Evolutionary conservation across 2,888 invertebrate species (phyloP), one percentile per base, ranked within the genome.

Genomic region (Leucoma salicis): DNA sequence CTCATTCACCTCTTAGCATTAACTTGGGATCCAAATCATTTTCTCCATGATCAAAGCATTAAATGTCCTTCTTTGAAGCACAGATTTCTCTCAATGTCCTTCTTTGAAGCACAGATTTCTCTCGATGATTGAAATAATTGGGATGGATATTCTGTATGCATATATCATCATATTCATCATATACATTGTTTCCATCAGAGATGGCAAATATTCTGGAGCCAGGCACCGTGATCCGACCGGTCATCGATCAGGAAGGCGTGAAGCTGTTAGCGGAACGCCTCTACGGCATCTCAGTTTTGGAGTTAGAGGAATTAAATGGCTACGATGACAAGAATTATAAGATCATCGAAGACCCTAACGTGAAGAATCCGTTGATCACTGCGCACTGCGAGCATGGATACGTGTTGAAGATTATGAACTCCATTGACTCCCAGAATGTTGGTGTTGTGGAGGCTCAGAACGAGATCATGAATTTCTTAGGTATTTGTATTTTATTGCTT

Each of bases 401-500:
- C 67, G 93, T 96, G 13, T 78, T 97, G 43, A 97, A 97, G 90
- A 92, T 97, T 35, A 90, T 96, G 58, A 97, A 97, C 81, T 92
- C 94, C 0, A 82, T 95, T 71, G 96, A 97, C 75, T 95, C 97
- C 0, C 89, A 92, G 63, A 93, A 95, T 33, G 72, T 86, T 0
- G 75, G 77, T 1, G 89, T 94, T 13, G 90, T 96, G 5, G 94
- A 95, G 44, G 96, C 93, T 0, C 96, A 96, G 80, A 95, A 92
- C 53, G 91, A 93, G 56, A 82, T 95, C 51, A 91, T 96, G 90
- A 77, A 94, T 24, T 93, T 92, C 72, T 87, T 96, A 57, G 87
- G 94, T 94, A 77, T n/a, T n/a, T n/a, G n/a, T n/a, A n/a, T n/a
- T n/a, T n/a, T n/a, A n/a, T n/a, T n/a, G n/a, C n/a, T n/a, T n/a